A percentile compares a stretch with the other conserved stretches of the same genome.
Conservation (phyloP, 2,888 invertebrate species). For the Drosophila borborema region DNA sequence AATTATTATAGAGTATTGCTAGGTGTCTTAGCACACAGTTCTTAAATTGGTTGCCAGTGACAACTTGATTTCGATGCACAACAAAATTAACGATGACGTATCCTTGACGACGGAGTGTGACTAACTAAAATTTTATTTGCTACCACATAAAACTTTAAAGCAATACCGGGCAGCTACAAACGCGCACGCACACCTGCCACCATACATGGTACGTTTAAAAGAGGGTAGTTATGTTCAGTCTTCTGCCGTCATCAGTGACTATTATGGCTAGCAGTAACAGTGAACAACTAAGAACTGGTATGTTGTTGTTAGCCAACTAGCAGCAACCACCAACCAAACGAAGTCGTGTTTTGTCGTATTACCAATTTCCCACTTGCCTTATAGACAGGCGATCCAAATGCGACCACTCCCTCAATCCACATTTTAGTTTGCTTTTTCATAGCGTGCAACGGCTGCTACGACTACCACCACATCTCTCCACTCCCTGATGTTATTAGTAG, state of each 20-base stretch:
- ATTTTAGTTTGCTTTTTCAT: conserved; percentile 32
- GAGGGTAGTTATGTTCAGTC: conserved; percentile 49
- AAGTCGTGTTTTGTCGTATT: conserved; percentile 32
- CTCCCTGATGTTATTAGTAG: conserved; percentile 22
- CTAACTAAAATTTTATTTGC: conserved; percentile 85
- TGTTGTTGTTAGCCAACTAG: conserved; percentile 68
- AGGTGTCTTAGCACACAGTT: neutral
- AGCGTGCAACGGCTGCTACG: conserved; percentile 49
- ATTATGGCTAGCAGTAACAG: conserved; percentile 22
- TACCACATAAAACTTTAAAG: conserved; percentile 82
- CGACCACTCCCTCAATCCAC: conserved; percentile 71
- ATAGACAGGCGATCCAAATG: conserved; percentile 44
- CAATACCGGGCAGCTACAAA: conserved; percentile 53
- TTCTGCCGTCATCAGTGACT: conserved; percentile 52
- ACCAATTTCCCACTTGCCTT: conserved; percentile 70
- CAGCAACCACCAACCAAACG: conserved; percentile 67
- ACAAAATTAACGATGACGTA: conserved; percentile 79
- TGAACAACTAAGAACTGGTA: conserved; percentile 41
- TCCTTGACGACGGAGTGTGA: conserved; percentile 85
- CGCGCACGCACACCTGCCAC: conserved; percentile 45
- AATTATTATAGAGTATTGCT: neutral
- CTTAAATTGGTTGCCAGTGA: conserved; percentile 52
- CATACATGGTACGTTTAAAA: conserved; percentile 11
- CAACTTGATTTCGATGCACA: conserved; percentile 61
- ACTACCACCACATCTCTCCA: neutral